Evolutionary conservation across 1,140 invertebrate genomes (phyloP), one percentile per base, ranked within the genome.

Genomic region (Caenorhabditis inopinata): DNA sequence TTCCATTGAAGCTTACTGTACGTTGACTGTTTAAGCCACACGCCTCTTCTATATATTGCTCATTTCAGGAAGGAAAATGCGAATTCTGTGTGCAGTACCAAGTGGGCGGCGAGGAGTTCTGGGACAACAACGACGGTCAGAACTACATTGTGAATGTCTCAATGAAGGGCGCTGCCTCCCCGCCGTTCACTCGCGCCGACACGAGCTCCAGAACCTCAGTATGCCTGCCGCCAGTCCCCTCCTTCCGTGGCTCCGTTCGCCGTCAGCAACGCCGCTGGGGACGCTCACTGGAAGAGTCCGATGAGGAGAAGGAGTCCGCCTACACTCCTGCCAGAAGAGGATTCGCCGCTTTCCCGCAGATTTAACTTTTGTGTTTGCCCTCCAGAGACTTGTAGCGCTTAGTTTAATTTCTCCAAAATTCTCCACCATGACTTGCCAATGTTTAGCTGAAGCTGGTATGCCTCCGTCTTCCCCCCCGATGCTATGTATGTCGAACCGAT

Each of bases 51-150:
- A 7, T 7, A 42, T 42, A 7, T 42, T 42, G 5, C 38, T 38
- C 32, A 1, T 62, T 68, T 18, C 58, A 68, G 58, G 58, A 68
- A 68, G 58, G 58, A 35, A 68, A 68, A 42, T 68, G 58, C 58
- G 58, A 68, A 68, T 68, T 68, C 58, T 68, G 58, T 21, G 58
- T 68, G 58, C 58, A 68, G 38, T 68, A 68, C n/a, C 58, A 68
- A 68, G 58, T 68, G 58, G 58, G 29, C n/a, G 58, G 58, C n/a
- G 58, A 35, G 11, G 58, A 68, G 23, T 68, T 68, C 32, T 68
- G 58, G 58, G 58, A 68, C n/a, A 68, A 68, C 32, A 68, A 68
- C 58, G 58, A 42, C 4, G 58, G 58, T 1, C 32, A 68, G 12
- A 68, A 68, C 58, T 68, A 68, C 32, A 21, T 68, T 38, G 58